Conservation (phyloP, 2,113 vertebrate genomes). For the Mus musculus region GRCm39 chr9:65084001-65084500, state of each 20-base stretch:
- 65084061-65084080: not conserved
- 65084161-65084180: not conserved
- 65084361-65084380: not conserved
- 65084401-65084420: not conserved
- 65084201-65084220: not conserved
- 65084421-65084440: not conserved
- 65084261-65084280: not conserved
- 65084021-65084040: not conserved
- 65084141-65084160: not conserved
- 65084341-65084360: not conserved
- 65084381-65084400: too few species aligned
- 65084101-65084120: not conserved
- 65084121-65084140: not conserved
- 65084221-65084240: not conserved
- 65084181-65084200: not conserved
- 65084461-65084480: not conserved
- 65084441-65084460: not conserved
- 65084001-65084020: not conserved
- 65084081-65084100: not conserved
- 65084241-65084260: not conserved
- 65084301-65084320: not conserved
- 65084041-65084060: not conserved
- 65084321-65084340: not conserved
- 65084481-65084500: not conserved
- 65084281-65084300: not conserved